Base-by-base conservation (phyloP, 1,140 invertebrate genomes). In the Oedothorax gibbosus region DNA sequence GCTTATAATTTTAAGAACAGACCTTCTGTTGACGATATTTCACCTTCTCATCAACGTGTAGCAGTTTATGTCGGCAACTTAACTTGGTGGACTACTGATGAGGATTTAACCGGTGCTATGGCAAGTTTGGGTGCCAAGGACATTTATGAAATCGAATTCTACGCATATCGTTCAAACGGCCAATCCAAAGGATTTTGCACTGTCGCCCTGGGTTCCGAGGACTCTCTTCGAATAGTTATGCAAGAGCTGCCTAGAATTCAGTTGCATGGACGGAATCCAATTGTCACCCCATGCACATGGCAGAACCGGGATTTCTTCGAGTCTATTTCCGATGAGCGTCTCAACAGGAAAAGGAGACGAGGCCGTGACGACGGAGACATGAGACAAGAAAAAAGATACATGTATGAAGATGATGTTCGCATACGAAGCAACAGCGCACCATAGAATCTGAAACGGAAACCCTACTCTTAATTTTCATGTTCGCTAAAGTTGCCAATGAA, bases 111-210 rank as follows among this genome's bases (percentile, higher is more conserved):
- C 53, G 95, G 98, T 91, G 94, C 95, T 4, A 93, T 99, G 80
- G 92, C 93, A 71, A 94, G 94, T 86, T 92, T 99, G 87, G 98
- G 98, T 21, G 95, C 99, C 5, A 93, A 92, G 83, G 99, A 99
- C 90, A 94, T 99, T 87, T 92, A 98, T 86, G 99, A 99, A 90
- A 97, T 99, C 12, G 99, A 99, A 91, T 99, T 99, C 91, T 99
- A 99, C 92, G 98, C 99, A 91, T 99, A 99, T 91, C 93, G 98
- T 88, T 95, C 96, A 12, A 99, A 99, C 92, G 99, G 99, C 50
- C 98, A 99, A 90, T 99, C 97, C 0, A 99, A 99, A 92, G 99
- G 99, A 62, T 98, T 98, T 90, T 98, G 97, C 90, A 94, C 97
- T 18, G 94, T 98, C 87, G 96, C 96, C 3, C 91, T 99, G 69